Percentiles rank a stretch among this genome's conserved stretches.
Evolutionary conservation across 2,888 invertebrate species (phyloP).

Genomic region (Mycalesis mineus): DNA sequence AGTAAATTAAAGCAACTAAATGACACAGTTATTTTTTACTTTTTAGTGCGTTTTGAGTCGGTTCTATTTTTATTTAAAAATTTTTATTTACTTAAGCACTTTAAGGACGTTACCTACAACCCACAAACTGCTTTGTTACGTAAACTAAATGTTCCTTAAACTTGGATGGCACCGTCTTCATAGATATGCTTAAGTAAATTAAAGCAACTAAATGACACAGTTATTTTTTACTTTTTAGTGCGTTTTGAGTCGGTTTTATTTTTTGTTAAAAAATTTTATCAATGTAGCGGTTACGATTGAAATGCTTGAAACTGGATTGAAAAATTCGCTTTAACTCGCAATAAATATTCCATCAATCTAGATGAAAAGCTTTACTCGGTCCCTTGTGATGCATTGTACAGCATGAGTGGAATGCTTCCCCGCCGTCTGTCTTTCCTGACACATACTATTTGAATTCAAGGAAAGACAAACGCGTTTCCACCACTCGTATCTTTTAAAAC

Average conservation of each 20-base stretch:
- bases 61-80: too few species aligned
- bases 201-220: too few species aligned
- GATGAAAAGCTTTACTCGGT: slow-evolving; percentile 1
- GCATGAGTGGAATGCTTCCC: background rate
- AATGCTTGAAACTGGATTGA: background rate
- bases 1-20: too few species aligned
- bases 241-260: background rate
- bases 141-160: too few species aligned
- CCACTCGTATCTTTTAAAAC: background rate
- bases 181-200: too few species aligned
- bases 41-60: too few species aligned
- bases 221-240: too few species aligned
- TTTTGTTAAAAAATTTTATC: background rate
- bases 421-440: background rate
- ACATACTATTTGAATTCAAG: background rate
- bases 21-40: too few species aligned
- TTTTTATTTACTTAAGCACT: too few species aligned
- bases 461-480: background rate
- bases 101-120: too few species aligned
- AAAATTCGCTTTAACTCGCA: background rate
- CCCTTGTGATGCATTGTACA: background rate
- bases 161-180: too few species aligned
- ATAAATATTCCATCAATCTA: slow-evolving; percentile 3
- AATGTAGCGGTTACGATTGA: background rate
- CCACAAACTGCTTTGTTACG: too few species aligned